Conservation (phyloP, 2,888 invertebrate genomes). For the Clostera curtula region DNA sequence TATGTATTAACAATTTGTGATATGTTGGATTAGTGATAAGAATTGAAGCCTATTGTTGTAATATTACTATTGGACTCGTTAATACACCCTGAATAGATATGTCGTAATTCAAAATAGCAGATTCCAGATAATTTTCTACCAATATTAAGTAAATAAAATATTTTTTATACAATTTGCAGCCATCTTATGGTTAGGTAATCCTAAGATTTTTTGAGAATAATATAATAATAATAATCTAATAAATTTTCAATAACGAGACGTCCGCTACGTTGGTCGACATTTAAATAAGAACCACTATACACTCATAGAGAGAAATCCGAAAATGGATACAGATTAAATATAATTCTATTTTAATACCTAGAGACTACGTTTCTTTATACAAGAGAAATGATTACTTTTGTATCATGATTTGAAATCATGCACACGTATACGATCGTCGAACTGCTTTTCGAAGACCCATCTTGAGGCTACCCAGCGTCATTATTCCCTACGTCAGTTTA, state of each 20-base stretch:
- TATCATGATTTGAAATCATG: constrained; percentile 70
- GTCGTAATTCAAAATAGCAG: constrained; percentile 50
- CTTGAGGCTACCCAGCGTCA: constrained; percentile 43
- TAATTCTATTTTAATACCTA: constrained; percentile 72
- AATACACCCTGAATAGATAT: constrained; percentile 64
- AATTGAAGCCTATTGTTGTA: constrained; percentile 28
- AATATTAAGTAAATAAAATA: constrained; percentile 69
- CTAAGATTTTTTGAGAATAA: constrained; percentile 67
- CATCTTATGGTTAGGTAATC: constrained; percentile 68
- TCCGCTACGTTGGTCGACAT: constrained; percentile 74
- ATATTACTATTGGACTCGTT: constrained; percentile 31
- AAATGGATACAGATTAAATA: constrained; percentile 72
- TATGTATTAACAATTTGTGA: constrained; percentile 51
- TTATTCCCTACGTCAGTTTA: constrained; percentile 35
- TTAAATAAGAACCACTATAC: constrained; percentile 73
- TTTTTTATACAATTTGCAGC: constrained; percentile 69
- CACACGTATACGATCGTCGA: constrained; percentile 71
- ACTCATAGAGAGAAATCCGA: constrained; percentile 75
- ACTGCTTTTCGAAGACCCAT: constrained; percentile 67
- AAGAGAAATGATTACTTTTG: constrained; percentile 63
- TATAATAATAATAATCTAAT: constrained; percentile 71
- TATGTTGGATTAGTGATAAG: constrained; percentile 46
- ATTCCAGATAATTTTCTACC: constrained; percentile 62
- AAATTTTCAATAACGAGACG: constrained; percentile 72
- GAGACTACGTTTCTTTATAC: constrained; percentile 64